Evolutionary conservation across 1,140 invertebrate genomes (phyloP).

Genomic region (Cheumatopsyche charites): DNA sequence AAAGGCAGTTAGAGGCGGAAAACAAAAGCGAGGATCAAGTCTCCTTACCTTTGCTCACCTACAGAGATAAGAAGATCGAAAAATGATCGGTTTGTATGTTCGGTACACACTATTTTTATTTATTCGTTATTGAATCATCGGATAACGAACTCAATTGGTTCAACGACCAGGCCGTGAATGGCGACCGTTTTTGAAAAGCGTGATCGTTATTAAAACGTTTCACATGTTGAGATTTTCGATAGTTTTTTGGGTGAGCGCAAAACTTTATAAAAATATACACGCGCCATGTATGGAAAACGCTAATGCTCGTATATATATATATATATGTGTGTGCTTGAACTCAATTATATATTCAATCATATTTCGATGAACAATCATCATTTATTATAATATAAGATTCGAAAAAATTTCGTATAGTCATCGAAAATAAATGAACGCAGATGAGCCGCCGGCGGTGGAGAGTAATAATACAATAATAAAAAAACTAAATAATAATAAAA

Average conservation of each 20-base stretch:
- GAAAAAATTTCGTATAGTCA: conserved; percentile 46
- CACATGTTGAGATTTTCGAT: not conserved
- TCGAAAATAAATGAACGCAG: conserved; percentile 46
- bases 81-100: too few species aligned
- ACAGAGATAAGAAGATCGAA: too few species aligned
- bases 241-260: too few species aligned
- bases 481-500: conserved; percentile 32
- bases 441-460: conserved; percentile 31
- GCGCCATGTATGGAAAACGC: not conserved
- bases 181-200: not conserved
- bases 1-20: too few species aligned
- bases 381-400: conserved; percentile 41
- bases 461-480: conserved; percentile 35
- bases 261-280: not conserved
- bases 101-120: too few species aligned
- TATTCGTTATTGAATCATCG: too few species aligned
- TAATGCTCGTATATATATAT: conserved; percentile 13
- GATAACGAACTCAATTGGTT: too few species aligned
- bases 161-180: too few species aligned
- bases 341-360: conserved; percentile 41
- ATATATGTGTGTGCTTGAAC: conserved; percentile 32
- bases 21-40: too few species aligned
- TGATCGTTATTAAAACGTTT: not conserved
- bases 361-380: conserved; percentile 41
- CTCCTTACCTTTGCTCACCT: too few species aligned